A percentile compares a stretch with the other conserved stretches of the same genome.
Conservation (phyloP, 2,797 vertebrate species). For the Avahi laniger region DNA sequence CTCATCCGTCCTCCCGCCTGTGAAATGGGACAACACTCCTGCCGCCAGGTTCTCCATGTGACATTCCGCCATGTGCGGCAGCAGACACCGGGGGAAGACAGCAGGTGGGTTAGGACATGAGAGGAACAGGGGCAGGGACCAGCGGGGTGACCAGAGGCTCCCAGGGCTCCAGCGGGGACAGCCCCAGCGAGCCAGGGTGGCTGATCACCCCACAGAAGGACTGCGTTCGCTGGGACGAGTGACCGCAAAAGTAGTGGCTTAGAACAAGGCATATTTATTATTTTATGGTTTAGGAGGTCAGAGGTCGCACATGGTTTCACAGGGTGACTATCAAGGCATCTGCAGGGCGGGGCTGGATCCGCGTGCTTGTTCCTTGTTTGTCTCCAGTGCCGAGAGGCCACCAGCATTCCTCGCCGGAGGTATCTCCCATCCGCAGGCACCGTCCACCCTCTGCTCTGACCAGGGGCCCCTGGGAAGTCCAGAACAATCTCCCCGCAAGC, state of each 20-base stretch:
- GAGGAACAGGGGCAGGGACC: background rate
- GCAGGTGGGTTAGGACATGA: background rate
- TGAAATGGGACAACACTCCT: accelerated
- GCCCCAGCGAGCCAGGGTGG: too few species aligned
- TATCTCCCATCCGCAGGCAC: background rate
- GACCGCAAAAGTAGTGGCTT: accelerated
- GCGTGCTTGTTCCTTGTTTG: too few species aligned
- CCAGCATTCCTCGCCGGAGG: accelerated
- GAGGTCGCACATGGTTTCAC: accelerated
- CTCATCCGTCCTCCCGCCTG: background rate
- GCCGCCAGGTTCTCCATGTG: accelerated
- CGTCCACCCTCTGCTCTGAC: background rate
- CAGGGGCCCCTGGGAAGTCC: too few species aligned
- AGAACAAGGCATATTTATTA: accelerated
- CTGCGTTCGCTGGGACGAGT: accelerated
- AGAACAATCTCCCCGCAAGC: background rate
- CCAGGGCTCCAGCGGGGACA: too few species aligned
- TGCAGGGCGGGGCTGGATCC: accelerated
- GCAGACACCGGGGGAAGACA: background rate
- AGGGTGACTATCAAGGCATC: accelerated
- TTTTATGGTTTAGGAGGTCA: accelerated
- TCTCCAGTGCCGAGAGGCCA: too few species aligned
- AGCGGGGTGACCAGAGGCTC: background rate
- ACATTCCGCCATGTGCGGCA: accelerated
- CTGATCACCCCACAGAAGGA: background rate